These are phyloP conservation scores for Eupeodes luniger DNA, from an alignment of 2,888 invertebrate genomes.

Conservation along the genomic window DNA sequence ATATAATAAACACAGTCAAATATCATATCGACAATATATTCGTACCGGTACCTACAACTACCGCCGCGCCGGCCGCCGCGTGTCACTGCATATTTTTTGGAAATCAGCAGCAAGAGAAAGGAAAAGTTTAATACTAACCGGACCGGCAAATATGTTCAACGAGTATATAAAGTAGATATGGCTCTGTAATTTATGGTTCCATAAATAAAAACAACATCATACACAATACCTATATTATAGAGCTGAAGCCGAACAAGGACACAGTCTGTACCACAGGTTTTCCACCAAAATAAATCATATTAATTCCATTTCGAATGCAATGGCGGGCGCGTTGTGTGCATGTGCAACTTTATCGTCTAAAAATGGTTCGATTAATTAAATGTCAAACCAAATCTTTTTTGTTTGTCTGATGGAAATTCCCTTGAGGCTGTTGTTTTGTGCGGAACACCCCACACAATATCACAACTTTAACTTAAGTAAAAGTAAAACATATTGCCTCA, in stretches of 20 bases:
- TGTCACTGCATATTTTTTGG: constrained; percentile 46
- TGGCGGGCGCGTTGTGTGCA: not conserved
- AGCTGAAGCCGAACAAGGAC: constrained; percentile 1
- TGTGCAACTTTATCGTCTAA: constrained; percentile 1
- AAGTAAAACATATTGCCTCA: constrained; percentile 39
- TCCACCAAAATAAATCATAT: constrained; percentile 33
- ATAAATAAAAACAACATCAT: constrained; percentile 17
- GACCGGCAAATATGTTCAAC: not conserved
- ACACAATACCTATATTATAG: not conserved
- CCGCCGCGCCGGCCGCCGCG: not conserved
- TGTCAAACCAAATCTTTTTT: constrained; percentile 19
- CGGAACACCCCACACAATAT: not conserved
- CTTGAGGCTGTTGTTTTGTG: not conserved
- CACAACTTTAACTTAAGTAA: constrained; percentile 16
- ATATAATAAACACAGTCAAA: not conserved
- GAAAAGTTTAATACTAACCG: constrained; percentile 52
- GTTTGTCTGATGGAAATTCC: constrained; percentile 40
- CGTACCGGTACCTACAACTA: too few relatives aligned
- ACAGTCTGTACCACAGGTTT: constrained; percentile 29
- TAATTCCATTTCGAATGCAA: not conserved
- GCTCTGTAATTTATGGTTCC: constrained; percentile 30
- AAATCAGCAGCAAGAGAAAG: constrained; percentile 58
- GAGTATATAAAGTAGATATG: not conserved
- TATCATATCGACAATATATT: constrained; percentile 16
- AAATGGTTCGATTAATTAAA: constrained; percentile 52